Percentiles rank a stretch among this genome's conserved stretches.
Evolutionary conservation across 2,113 vertebrate genomes (phyloP).

Genomic region (Orthonyx spaldingii): DNA sequence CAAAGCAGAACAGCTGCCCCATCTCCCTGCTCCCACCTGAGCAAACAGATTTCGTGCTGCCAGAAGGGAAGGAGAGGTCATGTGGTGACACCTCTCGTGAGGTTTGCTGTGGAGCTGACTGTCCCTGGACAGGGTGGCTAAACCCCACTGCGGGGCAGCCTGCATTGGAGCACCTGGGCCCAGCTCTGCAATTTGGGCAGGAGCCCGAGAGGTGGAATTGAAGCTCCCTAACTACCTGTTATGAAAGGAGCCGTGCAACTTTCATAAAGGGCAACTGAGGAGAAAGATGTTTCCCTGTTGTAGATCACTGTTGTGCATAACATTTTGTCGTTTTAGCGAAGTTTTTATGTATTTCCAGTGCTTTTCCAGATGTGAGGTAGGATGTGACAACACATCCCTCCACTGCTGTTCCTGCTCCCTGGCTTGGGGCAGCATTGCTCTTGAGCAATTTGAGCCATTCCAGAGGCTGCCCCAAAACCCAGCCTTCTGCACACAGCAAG

Average conservation of each 20-base stretch:
- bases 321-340: neutral
- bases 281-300: neutral
- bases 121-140: neutral
- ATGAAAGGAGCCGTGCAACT: neutral
- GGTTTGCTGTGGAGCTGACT: neutral
- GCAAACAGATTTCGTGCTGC: neutral
- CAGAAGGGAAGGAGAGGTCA: neutral
- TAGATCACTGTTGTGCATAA: neutral
- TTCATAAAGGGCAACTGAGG: neutral
- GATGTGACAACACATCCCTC: neutral
- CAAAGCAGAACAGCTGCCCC: neutral
- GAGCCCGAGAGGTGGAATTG: neutral
- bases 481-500: neutral
- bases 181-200: neutral
- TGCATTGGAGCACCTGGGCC: neutral
- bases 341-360: rapidly evolving
- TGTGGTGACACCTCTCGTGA: rapidly evolving
- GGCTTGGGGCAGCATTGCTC: neutral
- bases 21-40: neutral
- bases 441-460: neutral
- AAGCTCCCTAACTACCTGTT: neutral
- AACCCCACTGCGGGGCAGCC: neutral
- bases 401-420: neutral
- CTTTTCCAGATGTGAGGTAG: neutral
- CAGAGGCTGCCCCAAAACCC: neutral